phyloP scores from a whole-genome alignment of 35 echinoderm and acorn worm genomes.

The Diadema setosum region DNA sequence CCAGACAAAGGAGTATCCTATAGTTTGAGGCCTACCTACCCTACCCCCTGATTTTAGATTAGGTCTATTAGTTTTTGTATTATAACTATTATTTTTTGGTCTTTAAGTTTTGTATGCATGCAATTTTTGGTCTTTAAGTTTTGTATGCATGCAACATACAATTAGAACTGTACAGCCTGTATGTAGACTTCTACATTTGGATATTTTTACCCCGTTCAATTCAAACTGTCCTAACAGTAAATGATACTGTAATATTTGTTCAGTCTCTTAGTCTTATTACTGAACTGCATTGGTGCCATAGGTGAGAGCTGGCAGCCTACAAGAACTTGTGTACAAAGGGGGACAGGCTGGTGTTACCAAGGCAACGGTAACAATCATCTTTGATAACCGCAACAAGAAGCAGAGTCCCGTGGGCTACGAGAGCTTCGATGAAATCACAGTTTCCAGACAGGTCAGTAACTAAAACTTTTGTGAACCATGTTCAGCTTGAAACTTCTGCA shows the following conservation, averaged over 20 bases:
- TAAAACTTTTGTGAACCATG: too few relatives aligned
- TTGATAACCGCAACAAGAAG: conserved; percentile 94
- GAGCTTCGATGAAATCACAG: conserved; percentile 96
- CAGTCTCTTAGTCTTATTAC: neutral
- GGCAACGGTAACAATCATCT: conserved; percentile 90
- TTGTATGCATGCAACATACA: too few relatives aligned
- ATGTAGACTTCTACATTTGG: neutral
- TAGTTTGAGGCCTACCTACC: too few relatives aligned
- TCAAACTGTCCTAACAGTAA: neutral
- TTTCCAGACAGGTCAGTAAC: conserved; percentile 98
- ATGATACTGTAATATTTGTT: neutral
- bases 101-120: too few relatives aligned
- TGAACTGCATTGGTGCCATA: neutral
- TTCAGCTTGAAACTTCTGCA: too few relatives aligned
- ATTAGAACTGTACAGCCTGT: neutral
- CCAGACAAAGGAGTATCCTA: too few relatives aligned
- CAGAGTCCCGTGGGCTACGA: conserved; percentile 96
- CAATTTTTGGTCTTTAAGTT: too few relatives aligned
- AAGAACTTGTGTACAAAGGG: conserved; percentile 96
- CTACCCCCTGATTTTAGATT: too few relatives aligned
- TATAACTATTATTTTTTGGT: too few relatives aligned
- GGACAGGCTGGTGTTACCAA: conserved; percentile 96
- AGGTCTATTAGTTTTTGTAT: too few relatives aligned
- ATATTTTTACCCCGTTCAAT: neutral
- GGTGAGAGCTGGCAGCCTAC: conserved; percentile 92